phyloP scores from a whole-genome alignment of 2,113 vertebrate species.

The Atrichornis clamosus region DNA sequence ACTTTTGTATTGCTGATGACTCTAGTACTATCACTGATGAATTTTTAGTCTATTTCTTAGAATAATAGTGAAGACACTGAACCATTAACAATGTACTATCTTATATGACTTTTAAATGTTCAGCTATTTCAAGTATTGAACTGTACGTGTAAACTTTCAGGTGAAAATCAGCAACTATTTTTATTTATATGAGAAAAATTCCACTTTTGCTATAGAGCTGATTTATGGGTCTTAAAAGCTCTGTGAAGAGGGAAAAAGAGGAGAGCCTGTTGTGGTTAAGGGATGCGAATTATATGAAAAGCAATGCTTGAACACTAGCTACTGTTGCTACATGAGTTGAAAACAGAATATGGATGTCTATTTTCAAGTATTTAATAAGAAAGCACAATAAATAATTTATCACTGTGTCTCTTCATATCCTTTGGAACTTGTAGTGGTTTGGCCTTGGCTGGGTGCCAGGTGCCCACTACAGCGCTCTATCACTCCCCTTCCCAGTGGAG shows the following conservation, averaged over 20 bases:
- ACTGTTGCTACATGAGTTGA: background rate
- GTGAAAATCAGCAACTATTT: background rate
- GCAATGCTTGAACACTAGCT: background rate
- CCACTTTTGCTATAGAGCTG: background rate
- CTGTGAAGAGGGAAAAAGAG: background rate
- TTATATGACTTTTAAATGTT: background rate
- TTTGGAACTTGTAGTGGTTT: too few relatives aligned
- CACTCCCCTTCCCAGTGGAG: too few relatives aligned
- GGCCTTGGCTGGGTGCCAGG: too few relatives aligned
- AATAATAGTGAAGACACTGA: background rate
- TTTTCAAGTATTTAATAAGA: background rate
- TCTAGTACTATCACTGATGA: background rate
- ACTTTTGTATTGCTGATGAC: background rate
- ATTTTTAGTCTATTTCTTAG: background rate
- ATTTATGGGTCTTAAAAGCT: background rate
- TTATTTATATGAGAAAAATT: background rate
- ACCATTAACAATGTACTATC: background rate
- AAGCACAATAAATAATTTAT: background rate
- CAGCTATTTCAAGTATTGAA: background rate
- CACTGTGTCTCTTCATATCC: background rate
- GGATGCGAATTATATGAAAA: background rate
- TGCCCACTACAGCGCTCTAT: too few relatives aligned
- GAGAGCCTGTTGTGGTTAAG: background rate
- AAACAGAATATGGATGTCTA: background rate
- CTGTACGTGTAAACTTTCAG: background rate